phyloP scores from a whole-genome alignment of 2,888 invertebrate species.

The Chaetoderma sp. region DNA sequence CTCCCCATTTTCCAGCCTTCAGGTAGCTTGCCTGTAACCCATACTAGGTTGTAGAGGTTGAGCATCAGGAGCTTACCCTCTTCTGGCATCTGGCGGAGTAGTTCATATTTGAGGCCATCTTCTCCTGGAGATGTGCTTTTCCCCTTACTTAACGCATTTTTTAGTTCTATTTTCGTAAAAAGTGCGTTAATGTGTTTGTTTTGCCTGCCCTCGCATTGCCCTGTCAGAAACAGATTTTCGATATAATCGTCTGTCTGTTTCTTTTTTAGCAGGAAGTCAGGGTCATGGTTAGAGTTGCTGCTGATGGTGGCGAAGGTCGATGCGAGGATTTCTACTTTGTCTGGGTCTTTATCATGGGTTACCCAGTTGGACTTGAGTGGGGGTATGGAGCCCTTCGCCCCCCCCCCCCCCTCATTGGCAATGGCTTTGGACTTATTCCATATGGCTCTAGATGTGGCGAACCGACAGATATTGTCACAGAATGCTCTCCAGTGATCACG shows the following conservation, averaged over 20 bases:
- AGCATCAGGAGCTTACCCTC: background rate
- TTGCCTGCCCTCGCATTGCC: background rate
- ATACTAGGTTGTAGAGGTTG: background rate
- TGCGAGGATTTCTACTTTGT: background rate
- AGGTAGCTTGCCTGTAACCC: background rate
- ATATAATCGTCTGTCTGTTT: background rate
- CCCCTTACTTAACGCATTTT: background rate
- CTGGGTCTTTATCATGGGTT: background rate
- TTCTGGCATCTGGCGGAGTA: background rate
- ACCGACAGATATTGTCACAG: background rate
- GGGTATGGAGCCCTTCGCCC: too few relatives aligned
- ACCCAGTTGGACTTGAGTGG: background rate
- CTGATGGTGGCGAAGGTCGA: background rate
- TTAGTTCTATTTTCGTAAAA: background rate
- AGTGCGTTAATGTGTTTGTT: background rate
- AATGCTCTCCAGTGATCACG: background rate
- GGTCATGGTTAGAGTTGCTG: background rate
- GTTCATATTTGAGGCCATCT: background rate
- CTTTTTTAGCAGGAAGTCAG: background rate
- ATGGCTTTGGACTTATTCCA: background rate
- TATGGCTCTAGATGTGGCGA: background rate
- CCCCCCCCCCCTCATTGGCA: too few relatives aligned
- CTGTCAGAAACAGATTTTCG: too few relatives aligned
- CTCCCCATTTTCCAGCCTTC: background rate
- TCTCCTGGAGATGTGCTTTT: slow-evolving; percentile 3